phyloP scores from a whole-genome alignment of 2,888 invertebrate genomes.

The Pantelozetes paolii region DNA sequence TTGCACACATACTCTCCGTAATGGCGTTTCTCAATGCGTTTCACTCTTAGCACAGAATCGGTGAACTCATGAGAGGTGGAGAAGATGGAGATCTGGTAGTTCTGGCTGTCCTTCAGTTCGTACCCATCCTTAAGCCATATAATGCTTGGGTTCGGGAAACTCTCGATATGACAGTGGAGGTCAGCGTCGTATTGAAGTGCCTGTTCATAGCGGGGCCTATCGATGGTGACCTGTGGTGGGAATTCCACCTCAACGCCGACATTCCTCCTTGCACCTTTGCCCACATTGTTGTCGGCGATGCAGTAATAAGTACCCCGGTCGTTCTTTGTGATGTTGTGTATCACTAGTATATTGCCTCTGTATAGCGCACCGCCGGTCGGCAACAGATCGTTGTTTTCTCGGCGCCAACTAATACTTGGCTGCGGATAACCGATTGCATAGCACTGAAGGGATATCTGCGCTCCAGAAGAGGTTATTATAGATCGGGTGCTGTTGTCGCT shows the following conservation, averaged over 20 bases:
- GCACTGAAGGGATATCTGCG: slow-evolving; percentile 63
- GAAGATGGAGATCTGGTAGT: slow-evolving; percentile 80
- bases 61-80: slow-evolving; percentile 86
- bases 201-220: slow-evolving; percentile 66
- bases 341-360: slow-evolving; percentile 72
- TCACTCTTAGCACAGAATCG: slow-evolving; percentile 78
- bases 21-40: slow-evolving; percentile 82
- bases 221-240: slow-evolving; percentile 41
- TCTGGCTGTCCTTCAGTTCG: slow-evolving; percentile 73
- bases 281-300: slow-evolving; percentile 61
- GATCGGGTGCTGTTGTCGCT: slow-evolving; percentile 87
- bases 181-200: slow-evolving; percentile 90
- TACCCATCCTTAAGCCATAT: slow-evolving; percentile 78
- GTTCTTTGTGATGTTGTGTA: slow-evolving; percentile 67
- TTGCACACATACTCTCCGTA: slow-evolving; percentile 77
- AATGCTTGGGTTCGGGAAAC: slow-evolving; percentile 86
- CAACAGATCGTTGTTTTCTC: slow-evolving; percentile 85
- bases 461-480: slow-evolving; percentile 56
- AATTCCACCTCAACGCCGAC: slow-evolving; percentile 70
- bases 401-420: slow-evolving; percentile 79
- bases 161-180: slow-evolving; percentile 87
- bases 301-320: slow-evolving; percentile 90
- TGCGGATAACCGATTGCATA: slow-evolving; percentile 80
- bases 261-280: slow-evolving; percentile 64
- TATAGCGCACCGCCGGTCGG: slow-evolving; percentile 62